phyloP scores from a whole-genome alignment of 2,113 vertebrate species.

The Mohoua ochrocephala region DNA sequence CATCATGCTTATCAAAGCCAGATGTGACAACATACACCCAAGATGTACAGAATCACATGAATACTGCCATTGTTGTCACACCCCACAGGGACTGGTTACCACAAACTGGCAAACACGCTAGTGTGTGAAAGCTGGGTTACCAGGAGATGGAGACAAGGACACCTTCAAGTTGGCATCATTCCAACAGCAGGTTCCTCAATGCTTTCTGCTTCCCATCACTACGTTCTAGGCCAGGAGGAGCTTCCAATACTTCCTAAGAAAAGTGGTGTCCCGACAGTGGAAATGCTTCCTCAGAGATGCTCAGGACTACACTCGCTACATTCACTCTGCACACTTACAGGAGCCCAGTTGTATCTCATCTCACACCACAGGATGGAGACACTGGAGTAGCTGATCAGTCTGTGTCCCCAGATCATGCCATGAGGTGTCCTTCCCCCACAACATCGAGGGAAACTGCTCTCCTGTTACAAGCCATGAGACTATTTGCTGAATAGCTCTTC shows the following conservation, averaged over 20 bases:
- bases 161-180: neutral
- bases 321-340: neutral
- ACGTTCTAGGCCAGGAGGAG: neutral
- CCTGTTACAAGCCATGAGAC: neutral
- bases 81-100: neutral
- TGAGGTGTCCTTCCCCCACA: neutral
- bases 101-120: rapidly evolving
- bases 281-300: neutral
- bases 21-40: neutral
- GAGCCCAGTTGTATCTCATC: neutral
- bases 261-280: neutral
- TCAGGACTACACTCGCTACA: neutral
- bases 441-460: neutral
- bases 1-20: neutral
- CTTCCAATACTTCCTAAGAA: neutral
- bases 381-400: neutral
- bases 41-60: neutral
- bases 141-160: neutral
- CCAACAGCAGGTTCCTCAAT: neutral
- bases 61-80: neutral
- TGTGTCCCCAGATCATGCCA: neutral
- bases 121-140: neutral
- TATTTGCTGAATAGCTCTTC: neutral
- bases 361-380: neutral
- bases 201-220: neutral